Evolutionary conservation across 1,140 invertebrate species (phyloP), one percentile per base, ranked within the genome.

Genomic region (Neodiprion virginianus): DNA sequence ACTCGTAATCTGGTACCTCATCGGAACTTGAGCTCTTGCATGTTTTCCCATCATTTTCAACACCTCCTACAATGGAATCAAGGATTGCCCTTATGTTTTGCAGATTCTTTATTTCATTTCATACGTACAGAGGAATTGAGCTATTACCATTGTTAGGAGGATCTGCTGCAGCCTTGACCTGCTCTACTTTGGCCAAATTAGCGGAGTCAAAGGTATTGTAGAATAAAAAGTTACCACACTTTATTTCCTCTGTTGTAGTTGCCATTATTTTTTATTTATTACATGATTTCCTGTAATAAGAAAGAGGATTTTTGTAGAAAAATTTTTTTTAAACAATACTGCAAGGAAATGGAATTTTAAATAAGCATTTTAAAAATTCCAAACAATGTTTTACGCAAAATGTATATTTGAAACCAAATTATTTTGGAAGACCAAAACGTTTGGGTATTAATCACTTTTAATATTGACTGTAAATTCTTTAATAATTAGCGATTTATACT

Each of bases 151-250:
- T 82, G 7, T 82, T 78, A 67, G 75, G 40, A 23, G 79, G 77
- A 48, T 81, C 80, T 61, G 11, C 53, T 61, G 11, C 53, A 48
- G 72, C 68, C 14, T 82, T 77, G 53, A 94, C 91, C 79, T 89
- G 86, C 84, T 96, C 95, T 66, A 96, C 95, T 84, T 90, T 91
- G 50, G 92, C 92, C 77, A 97, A 89, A 90, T 97, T 97, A 50
- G 95, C 95, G 47, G 96, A 97, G 86, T 97, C 96, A 90, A 97
- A 96, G 86, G 94, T 92, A 79, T 94, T 93, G 79, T 92, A 91
- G 88, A 96, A 95, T 78, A 89, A 87, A 87, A 94, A 94, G 80
- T 91, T 92, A 76, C 89, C 91, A 82, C 92, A 93, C 79, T 83
- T 82, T 66, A 91, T 88, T 76, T 86, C 87, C 75, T 89, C 88